Conservation (phyloP, 2,113 vertebrate species). For the Silurus glanis region DNA sequence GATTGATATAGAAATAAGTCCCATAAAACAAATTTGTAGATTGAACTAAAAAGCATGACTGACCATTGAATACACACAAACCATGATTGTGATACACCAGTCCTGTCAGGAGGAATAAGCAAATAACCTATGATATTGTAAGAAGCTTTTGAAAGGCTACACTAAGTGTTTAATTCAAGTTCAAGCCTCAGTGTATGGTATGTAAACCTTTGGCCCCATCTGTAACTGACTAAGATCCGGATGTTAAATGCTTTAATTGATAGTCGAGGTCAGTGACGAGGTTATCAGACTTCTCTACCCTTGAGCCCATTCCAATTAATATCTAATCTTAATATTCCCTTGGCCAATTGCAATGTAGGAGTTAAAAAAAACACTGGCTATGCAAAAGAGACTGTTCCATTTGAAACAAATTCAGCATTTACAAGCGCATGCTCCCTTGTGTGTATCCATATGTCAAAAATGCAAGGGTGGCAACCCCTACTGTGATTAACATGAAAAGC, state of each 20-base stretch:
- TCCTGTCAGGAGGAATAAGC: not conserved
- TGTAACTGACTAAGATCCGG: not conserved
- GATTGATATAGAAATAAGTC: not conserved
- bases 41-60: not conserved
- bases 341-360: not conserved
- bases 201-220: not conserved
- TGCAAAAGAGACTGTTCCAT: not conserved
- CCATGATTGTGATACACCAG: not conserved
- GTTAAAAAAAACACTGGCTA: not conserved
- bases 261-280: not conserved
- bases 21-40: not conserved
- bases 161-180: not conserved
- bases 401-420: not conserved
- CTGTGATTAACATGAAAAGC: conserved; percentile 31
- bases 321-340: conserved; percentile 5
- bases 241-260: conserved; percentile 14
- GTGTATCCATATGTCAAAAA: conserved; percentile 38
- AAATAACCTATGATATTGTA: not conserved
- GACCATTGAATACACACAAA: not conserved
- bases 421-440: conserved; percentile 1
- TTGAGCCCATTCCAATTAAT: conserved; percentile 11
- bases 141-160: not conserved
- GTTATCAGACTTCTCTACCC: not conserved
- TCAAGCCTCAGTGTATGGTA: too few relatives aligned
- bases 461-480: conserved; percentile 1